phyloP scores from a whole-genome alignment of 2,113 vertebrate genomes.

The Panthera tigris region DNA sequence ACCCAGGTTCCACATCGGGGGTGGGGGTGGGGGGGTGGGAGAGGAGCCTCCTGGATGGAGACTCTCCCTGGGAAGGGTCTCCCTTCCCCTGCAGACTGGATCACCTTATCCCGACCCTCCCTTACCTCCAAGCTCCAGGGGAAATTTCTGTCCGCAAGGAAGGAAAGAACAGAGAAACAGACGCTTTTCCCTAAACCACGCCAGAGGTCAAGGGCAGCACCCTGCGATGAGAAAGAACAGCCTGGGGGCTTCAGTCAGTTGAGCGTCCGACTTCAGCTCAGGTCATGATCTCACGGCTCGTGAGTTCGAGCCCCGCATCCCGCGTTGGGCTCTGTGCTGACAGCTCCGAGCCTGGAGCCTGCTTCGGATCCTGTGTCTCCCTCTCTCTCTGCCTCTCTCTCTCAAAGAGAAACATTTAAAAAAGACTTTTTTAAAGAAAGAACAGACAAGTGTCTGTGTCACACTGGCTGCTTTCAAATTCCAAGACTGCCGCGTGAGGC shows the following conservation, averaged over 20 bases:
- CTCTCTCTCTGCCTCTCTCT: too few species aligned
- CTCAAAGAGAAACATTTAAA: too few species aligned
- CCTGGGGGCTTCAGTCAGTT: too few species aligned
- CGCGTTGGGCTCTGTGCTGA: too few species aligned
- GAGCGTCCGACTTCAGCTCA: too few species aligned
- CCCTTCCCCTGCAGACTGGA: background rate
- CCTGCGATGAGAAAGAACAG: fast-evolving
- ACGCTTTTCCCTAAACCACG: background rate
- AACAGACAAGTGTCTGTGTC: fast-evolving
- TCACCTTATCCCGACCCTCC: background rate
- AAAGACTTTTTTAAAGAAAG: too few species aligned
- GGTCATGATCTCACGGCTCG: too few species aligned
- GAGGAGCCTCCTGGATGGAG: fast-evolving
- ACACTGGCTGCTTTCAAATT: background rate
- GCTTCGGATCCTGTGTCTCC: too few species aligned
- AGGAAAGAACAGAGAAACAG: background rate
- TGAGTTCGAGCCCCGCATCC: too few species aligned
- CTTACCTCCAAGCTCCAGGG: background rate
- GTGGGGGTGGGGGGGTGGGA: fast-evolving
- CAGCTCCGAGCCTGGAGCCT: too few species aligned
- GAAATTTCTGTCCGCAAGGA: background rate
- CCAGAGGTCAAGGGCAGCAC: fast-evolving
- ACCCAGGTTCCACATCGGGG: background rate
- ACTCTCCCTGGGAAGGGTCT: background rate
- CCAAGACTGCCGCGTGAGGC: background rate